Evolutionary conservation across 2,888 invertebrate genomes (phyloP).

Genomic region (Polyommatus icarus): DNA sequence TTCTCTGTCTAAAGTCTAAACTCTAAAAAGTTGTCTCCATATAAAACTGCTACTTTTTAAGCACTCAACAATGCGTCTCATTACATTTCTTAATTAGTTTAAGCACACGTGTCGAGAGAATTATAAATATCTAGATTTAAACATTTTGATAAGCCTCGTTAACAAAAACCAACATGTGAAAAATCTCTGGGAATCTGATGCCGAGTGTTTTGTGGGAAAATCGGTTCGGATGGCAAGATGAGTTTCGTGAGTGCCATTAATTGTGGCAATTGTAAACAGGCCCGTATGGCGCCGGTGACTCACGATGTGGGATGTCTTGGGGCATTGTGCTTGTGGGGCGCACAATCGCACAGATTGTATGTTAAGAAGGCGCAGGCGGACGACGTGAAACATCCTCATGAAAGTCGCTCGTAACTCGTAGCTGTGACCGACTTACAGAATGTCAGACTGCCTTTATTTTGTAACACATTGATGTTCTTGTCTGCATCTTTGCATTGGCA

Average conservation of each 20-base stretch:
- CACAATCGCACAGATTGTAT: conserved; percentile 70
- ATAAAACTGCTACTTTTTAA: no score
- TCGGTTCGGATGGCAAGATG: conserved; percentile 46
- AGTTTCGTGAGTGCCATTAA: conserved; percentile 63
- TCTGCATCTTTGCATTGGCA: not conserved
- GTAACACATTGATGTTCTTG: not conserved
- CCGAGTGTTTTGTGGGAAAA: conserved; percentile 37
- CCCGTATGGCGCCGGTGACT: conserved; percentile 67
- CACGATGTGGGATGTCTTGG: conserved; percentile 70
- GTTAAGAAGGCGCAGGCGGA: conserved; percentile 73
- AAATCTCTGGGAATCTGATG: not conserved
- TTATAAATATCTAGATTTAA: not conserved
- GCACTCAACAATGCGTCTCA: not conserved
- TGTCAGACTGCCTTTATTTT: conserved; percentile 8
- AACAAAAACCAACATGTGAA: not conserved
- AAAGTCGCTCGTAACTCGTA: conserved; percentile 50
- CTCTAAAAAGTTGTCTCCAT: no score
- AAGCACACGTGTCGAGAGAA: not conserved
- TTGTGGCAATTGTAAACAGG: conserved; percentile 71
- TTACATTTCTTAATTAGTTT: not conserved
- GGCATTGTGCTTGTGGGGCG: conserved; percentile 49
- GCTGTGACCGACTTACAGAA: conserved; percentile 40
- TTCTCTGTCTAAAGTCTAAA: no score
- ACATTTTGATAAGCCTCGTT: conserved; percentile 28
- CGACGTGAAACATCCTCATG: conserved; percentile 63